These are phyloP conservation scores for Silurus glanis DNA, from an alignment of 2,113 vertebrate genomes.

Conservation along the genomic window DNA sequence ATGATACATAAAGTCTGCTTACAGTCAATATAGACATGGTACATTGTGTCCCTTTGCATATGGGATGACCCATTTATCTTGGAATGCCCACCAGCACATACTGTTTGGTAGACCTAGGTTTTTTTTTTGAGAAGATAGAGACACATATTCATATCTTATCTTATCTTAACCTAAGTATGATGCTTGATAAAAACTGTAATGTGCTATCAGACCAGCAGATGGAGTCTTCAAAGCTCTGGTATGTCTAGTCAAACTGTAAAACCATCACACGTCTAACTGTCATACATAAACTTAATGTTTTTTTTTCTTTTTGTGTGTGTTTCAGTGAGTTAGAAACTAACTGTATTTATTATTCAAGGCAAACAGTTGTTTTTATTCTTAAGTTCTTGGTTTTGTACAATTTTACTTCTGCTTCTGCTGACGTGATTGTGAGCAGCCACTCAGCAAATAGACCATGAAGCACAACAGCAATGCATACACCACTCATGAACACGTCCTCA, in stretches of 20 bases:
- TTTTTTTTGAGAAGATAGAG: neutral
- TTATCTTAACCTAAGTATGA: neutral
- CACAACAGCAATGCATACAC: constrained; percentile 15
- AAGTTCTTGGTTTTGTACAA: neutral
- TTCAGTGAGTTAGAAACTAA: neutral
- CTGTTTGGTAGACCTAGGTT: neutral
- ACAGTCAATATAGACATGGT: neutral
- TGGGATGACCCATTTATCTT: constrained; percentile 15
- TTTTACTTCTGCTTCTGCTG: neutral
- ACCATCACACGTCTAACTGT: neutral
- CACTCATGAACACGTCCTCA: constrained; percentile 10
- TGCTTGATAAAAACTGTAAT: constrained; percentile 31
- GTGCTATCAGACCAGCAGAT: constrained; percentile 61
- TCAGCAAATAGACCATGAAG: constrained; percentile 5
- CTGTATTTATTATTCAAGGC: neutral
- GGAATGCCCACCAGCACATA: neutral
- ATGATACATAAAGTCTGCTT: constrained; percentile 14
- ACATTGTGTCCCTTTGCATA: neutral
- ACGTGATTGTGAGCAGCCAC: constrained; percentile 2
- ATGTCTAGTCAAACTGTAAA: constrained; percentile 11
- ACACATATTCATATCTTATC: constrained; percentile 23
- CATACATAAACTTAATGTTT: constrained; percentile 4
- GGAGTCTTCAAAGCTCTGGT: constrained; percentile 61
- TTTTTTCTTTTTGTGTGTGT: neutral
- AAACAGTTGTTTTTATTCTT: neutral